phyloP scores from a whole-genome alignment of 2,113 vertebrate species.

The Tautogolabrus adspersus region DNA sequence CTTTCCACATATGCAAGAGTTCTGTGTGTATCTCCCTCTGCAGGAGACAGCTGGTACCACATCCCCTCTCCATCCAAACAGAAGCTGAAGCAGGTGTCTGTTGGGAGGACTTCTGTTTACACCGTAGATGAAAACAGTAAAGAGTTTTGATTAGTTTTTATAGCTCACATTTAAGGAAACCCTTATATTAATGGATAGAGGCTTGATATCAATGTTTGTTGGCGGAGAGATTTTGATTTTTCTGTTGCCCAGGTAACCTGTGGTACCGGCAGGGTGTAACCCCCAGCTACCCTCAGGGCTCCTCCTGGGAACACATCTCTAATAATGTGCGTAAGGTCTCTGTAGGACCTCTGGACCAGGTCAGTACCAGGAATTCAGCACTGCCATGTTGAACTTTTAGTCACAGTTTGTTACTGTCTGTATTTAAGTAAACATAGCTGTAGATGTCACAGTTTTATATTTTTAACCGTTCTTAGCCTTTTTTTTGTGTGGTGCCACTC shows the following conservation, averaged over 20 bases:
- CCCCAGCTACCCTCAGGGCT: slow-evolving; percentile 95
- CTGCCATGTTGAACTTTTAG: background rate
- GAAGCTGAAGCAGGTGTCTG: slow-evolving; percentile 93
- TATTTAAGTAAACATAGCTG: too few species aligned
- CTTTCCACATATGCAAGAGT: background rate
- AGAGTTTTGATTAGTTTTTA: background rate
- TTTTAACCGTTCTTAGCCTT: too few species aligned
- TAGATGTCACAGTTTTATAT: background rate
- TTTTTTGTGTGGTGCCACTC: too few species aligned
- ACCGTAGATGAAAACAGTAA: slow-evolving; percentile 93
- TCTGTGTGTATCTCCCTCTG: slow-evolving; percentile 42
- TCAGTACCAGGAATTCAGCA: slow-evolving; percentile 60
- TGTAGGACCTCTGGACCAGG: slow-evolving; percentile 96
- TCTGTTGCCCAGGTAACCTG: slow-evolving; percentile 85
- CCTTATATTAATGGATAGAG: too few species aligned
- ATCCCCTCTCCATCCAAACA: slow-evolving; percentile 93
- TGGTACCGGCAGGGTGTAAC: slow-evolving; percentile 94
- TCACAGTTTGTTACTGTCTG: too few species aligned
- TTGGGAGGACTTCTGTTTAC: slow-evolving; percentile 91
- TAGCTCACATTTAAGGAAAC: too few species aligned
- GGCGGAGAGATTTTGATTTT: background rate
- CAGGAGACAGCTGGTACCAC: slow-evolving; percentile 97
- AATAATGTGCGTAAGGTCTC: slow-evolving; percentile 95
- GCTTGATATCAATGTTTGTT: background rate
- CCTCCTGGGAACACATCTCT: slow-evolving; percentile 94